Conservation (phyloP, 2,797 vertebrate species). For the Babyrousa celebensis region DNA sequence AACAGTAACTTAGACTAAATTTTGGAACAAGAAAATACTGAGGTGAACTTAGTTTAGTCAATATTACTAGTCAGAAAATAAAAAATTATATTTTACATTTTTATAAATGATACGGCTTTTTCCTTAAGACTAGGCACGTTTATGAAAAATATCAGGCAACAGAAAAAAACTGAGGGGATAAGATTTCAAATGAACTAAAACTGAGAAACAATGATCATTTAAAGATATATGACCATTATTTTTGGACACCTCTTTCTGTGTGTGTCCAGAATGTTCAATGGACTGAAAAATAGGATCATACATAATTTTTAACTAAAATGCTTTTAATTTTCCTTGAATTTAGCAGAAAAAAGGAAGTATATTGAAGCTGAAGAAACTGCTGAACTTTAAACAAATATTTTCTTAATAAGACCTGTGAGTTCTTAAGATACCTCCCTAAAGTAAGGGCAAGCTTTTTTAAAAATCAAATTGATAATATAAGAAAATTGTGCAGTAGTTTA, state of each 20-base stretch:
- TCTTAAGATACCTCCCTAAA: slow-evolving; percentile 22
- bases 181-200: not conserved
- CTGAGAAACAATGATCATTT: not conserved
- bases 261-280: not conserved
- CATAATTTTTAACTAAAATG: slow-evolving; percentile 17
- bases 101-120: not conserved
- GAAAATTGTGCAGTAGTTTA: not conserved
- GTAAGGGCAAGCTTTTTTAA: not conserved
- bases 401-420: not conserved
- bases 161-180: not conserved
- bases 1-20: not conserved
- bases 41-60: not conserved
- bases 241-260: not conserved
- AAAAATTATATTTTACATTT: not conserved
- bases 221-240: not conserved
- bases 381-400: not conserved
- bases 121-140: not conserved
- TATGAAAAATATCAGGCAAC: not conserved
- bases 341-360: slow-evolving; percentile 50
- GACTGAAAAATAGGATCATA: not conserved
- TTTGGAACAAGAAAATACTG: not conserved
- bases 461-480: slow-evolving; percentile 46
- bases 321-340: slow-evolving; percentile 44
- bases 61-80: not conserved
- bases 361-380: not conserved